A percentile compares a stretch with the other conserved stretches of the same genome.
Evolutionary conservation across 2,888 invertebrate genomes (phyloP).

Genomic region (Torymus aiolomorphi): DNA sequence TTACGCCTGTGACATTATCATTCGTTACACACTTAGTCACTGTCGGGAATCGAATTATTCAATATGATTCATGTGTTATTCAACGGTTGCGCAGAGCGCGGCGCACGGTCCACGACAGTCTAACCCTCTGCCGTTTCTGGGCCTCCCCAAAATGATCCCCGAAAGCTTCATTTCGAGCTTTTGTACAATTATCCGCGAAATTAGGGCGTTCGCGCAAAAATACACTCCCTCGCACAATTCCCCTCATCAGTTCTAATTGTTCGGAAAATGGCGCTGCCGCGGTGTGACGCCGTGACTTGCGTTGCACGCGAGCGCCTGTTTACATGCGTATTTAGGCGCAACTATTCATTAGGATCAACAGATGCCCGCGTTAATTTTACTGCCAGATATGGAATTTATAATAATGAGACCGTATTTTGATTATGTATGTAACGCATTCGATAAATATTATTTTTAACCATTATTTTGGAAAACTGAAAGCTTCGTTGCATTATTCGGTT

Average conservation of each 20-base stretch:
- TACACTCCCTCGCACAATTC: neutral
- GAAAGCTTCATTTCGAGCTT: slow-evolving; percentile 5
- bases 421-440: too few species aligned
- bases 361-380: too few species aligned
- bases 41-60: slow-evolving; percentile 39
- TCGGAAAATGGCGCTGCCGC: neutral
- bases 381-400: too few species aligned
- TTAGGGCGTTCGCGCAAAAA: neutral
- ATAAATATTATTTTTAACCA: too few species aligned
- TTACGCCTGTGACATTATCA: slow-evolving; percentile 28
- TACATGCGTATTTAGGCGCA: too few species aligned
- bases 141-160: neutral
- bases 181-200: neutral
- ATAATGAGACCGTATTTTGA: too few species aligned
- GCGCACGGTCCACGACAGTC: slow-evolving; percentile 5
- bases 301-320: too few species aligned
- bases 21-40: slow-evolving; percentile 37
- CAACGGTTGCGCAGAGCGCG: neutral
- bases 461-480: too few species aligned
- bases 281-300: too few species aligned
- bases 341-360: too few species aligned
- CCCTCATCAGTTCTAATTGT: slow-evolving; percentile 24
- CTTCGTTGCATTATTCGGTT: too few species aligned
- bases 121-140: slow-evolving; percentile 5
- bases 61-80: slow-evolving; percentile 42